Percentiles rank a stretch among this genome's conserved stretches.
Conservation (phyloP, 2,888 invertebrate genomes). For the Isoperla grammatica region DNA sequence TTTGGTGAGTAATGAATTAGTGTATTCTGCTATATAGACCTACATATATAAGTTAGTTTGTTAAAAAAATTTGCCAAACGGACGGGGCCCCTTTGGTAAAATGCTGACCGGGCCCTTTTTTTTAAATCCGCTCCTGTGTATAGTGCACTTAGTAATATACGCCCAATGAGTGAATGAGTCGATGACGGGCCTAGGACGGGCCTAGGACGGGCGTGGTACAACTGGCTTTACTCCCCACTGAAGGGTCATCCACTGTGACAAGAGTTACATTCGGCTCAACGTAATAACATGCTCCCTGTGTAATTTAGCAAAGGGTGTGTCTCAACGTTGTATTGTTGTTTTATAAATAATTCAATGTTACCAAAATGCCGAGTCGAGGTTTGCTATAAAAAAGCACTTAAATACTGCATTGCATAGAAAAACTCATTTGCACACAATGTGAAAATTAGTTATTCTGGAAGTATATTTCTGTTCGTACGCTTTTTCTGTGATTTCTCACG, state of each 20-base stretch:
- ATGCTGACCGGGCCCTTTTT: too few relatives aligned
- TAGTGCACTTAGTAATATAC: too few relatives aligned
- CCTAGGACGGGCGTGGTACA: neutral
- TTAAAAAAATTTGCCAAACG: too few relatives aligned
- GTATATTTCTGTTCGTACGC: constrained; percentile 1
- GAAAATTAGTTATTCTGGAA: neutral
- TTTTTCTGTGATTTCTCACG: constrained; percentile 14
- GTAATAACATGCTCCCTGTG: neutral
- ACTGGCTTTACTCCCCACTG: too few relatives aligned
- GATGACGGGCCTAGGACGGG: neutral
- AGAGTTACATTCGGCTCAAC: neutral
- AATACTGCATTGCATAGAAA: constrained; percentile 7
- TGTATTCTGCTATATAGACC: too few relatives aligned
- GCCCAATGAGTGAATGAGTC: neutral
- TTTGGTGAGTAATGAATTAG: too few relatives aligned
- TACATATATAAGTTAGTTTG: too few relatives aligned
- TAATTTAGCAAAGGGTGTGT: neutral
- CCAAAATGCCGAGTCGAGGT: neutral
- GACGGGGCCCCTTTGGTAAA: too few relatives aligned
- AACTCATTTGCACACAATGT: constrained; percentile 15
- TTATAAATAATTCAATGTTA: constrained; percentile 1
- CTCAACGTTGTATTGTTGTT: neutral
- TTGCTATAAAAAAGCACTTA: constrained; percentile 2
- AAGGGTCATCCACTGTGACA: neutral
- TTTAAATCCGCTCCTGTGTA: too few relatives aligned